phyloP scores from a whole-genome alignment of 2,888 invertebrate genomes.

The Encarsia formosa region DNA sequence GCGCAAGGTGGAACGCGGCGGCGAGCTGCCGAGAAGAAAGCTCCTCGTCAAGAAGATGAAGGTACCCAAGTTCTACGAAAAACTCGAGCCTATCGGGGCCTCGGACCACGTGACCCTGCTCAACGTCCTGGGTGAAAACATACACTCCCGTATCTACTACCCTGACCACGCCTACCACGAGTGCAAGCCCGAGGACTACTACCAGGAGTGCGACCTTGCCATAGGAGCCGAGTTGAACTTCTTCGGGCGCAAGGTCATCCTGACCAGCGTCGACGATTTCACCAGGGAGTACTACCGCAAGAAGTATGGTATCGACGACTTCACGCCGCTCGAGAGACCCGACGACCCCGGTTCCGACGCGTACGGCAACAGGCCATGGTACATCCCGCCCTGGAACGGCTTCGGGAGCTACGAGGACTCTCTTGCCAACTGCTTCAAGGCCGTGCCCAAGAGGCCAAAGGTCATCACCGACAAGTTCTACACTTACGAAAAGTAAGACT shows the following conservation, averaged over 20 bases:
- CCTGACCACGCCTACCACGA: slow-evolving; percentile 47
- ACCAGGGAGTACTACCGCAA: slow-evolving; percentile 76
- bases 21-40: slow-evolving; percentile 67
- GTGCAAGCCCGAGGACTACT: slow-evolving; percentile 54
- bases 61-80: slow-evolving; percentile 61
- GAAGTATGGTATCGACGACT: slow-evolving; percentile 57
- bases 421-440: slow-evolving; percentile 77
- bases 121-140: slow-evolving; percentile 61
- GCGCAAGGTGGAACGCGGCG: slow-evolving; percentile 60
- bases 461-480: slow-evolving; percentile 77
- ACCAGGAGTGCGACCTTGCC: slow-evolving; percentile 70
- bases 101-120: slow-evolving; percentile 55
- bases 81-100: slow-evolving; percentile 50
- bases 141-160: slow-evolving; percentile 55
- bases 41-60: slow-evolving; percentile 73
- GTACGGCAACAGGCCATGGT: slow-evolving; percentile 28
- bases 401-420: slow-evolving; percentile 88
- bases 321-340: slow-evolving; percentile 60
- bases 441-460: slow-evolving; percentile 74
- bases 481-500: slow-evolving; percentile 66
- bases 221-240: slow-evolving; percentile 79
- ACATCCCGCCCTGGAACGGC: slow-evolving; percentile 81
- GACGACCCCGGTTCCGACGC: slow-evolving; percentile 40
- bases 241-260: slow-evolving; percentile 73
- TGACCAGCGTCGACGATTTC: slow-evolving; percentile 80